phyloP scores from a whole-genome alignment of 2,113 vertebrate genomes.

The Vicugna pacos region DNA sequence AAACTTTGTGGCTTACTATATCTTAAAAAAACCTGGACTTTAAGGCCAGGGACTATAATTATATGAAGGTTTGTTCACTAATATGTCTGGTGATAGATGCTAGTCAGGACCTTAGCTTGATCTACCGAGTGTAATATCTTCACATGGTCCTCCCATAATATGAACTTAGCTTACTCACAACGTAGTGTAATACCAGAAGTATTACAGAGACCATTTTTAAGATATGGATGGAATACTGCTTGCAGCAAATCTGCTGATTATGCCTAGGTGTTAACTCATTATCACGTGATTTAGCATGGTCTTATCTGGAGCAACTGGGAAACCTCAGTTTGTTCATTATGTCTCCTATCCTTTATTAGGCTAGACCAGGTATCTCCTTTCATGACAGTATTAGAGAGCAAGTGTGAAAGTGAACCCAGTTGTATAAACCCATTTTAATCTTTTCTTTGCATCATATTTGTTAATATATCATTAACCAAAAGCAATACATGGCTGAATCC shows the following conservation, averaged over 20 bases:
- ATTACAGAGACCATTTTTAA: background rate
- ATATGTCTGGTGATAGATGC: background rate
- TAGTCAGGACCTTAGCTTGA: background rate
- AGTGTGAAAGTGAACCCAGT: background rate
- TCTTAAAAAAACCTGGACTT: background rate
- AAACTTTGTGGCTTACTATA: background rate
- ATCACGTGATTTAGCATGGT: background rate
- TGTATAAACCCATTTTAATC: background rate
- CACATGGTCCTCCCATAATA: background rate
- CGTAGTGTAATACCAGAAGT: background rate
- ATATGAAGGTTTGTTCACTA: background rate
- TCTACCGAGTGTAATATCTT: background rate
- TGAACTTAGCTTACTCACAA: background rate
- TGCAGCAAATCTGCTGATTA: background rate
- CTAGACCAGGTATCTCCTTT: background rate
- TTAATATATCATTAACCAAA: background rate
- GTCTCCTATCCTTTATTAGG: background rate
- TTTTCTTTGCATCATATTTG: background rate
- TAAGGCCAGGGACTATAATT: background rate
- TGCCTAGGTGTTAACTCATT: background rate
- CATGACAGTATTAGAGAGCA: background rate
- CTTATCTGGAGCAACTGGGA: background rate
- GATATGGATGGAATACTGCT: background rate
- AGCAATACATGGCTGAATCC: background rate
- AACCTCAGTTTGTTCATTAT: background rate